Percentiles rank a stretch among this genome's conserved stretches.
These are phyloP conservation scores for Conus betulinus DNA, from an alignment of 1,140 invertebrate species.

Conservation along the genomic window DNA sequence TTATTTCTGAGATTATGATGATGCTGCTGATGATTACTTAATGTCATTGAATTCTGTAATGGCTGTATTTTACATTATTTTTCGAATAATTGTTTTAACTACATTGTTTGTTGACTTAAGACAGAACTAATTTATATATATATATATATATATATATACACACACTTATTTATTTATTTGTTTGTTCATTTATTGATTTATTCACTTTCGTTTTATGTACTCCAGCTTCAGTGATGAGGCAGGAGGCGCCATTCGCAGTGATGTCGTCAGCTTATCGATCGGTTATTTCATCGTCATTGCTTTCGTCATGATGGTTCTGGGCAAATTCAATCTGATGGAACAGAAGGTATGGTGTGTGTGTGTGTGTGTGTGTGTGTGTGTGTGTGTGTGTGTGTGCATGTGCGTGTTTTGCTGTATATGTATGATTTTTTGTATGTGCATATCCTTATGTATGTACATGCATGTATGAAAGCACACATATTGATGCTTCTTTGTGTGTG, in stretches of 20 bases:
- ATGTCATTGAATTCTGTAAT: too few relatives aligned
- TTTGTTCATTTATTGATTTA: neutral
- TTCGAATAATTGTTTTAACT: too few relatives aligned
- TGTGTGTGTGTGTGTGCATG: too few relatives aligned
- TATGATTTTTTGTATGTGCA: neutral
- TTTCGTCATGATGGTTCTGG: slow-evolving; percentile 84
- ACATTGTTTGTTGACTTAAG: too few relatives aligned
- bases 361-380: too few relatives aligned
- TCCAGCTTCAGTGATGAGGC: slow-evolving; percentile 58
- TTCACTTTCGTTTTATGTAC: neutral
- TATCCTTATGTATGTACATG: too few relatives aligned
- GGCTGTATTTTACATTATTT: too few relatives aligned
- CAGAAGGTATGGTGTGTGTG: slow-evolving; percentile 75
- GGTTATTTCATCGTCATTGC: slow-evolving; percentile 84
- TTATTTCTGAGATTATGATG: too few relatives aligned
- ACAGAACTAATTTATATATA: neutral
- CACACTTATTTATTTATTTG: neutral
- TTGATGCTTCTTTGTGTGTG: neutral
- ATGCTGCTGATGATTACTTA: too few relatives aligned
- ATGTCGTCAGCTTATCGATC: slow-evolving; percentile 82
- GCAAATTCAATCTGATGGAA: slow-evolving; percentile 85
- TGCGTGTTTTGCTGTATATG: neutral
- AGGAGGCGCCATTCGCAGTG: slow-evolving; percentile 79
- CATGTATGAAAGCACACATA: neutral
- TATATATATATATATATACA: neutral